phyloP scores from a whole-genome alignment of 2,888 invertebrate genomes.

The Aphidius colemani region DNA sequence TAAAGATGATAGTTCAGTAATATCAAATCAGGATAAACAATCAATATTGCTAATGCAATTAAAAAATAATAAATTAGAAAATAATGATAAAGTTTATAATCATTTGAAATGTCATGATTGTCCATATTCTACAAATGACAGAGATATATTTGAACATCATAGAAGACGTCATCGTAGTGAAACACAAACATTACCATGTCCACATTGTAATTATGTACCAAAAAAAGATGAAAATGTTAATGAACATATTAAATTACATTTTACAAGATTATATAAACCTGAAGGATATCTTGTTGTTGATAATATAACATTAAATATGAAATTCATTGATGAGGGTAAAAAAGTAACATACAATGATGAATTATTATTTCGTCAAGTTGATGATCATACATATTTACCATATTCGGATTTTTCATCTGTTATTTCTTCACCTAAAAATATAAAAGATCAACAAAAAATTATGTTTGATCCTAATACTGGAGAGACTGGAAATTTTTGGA shows the following conservation, averaged over 20 bases:
- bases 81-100: constrained; percentile 33
- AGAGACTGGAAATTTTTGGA: constrained; percentile 31
- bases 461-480: constrained; percentile 54
- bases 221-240: constrained; percentile 52
- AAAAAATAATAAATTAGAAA: constrained; percentile 35
- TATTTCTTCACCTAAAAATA: constrained; percentile 30
- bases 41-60: constrained; percentile 47
- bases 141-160: constrained; percentile 49
- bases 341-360: constrained; percentile 40
- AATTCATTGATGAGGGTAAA: constrained; percentile 33
- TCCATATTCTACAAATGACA: constrained; percentile 48
- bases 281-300: constrained; percentile 54
- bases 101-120: constrained; percentile 47
- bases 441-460: constrained; percentile 44
- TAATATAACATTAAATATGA: constrained; percentile 45
- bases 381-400: constrained; percentile 49
- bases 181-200: constrained; percentile 51
- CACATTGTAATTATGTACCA: constrained; percentile 55
- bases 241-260: constrained; percentile 52
- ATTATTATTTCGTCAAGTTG: constrained; percentile 48
- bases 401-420: constrained; percentile 28
- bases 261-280: constrained; percentile 52
- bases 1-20: not conserved
- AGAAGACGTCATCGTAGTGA: constrained; percentile 54
- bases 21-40: constrained; percentile 54